phyloP scores from a whole-genome alignment of 2,888 invertebrate species.

The Synanthedon andrenaeformis region DNA sequence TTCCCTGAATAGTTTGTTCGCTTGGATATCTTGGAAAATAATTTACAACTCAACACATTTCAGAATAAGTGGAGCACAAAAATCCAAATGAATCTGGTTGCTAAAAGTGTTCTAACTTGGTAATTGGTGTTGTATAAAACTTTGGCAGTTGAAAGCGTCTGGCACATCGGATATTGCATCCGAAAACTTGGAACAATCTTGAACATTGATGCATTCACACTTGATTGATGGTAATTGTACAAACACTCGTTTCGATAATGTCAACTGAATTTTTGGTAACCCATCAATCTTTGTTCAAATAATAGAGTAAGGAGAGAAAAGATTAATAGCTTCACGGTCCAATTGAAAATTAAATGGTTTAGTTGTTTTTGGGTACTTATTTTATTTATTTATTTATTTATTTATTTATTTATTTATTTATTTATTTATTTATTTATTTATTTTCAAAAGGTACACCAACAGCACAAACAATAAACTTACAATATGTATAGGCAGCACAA shows the following conservation, averaged over 20 bases:
- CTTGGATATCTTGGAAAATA: too few relatives aligned
- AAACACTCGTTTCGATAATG: background rate
- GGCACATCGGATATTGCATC: conserved; percentile 23
- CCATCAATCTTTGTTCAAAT: conserved; percentile 3
- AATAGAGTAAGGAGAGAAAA: background rate
- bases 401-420: too few relatives aligned
- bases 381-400: too few relatives aligned
- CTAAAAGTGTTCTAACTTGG: conserved; percentile 7
- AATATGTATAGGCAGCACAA: too few relatives aligned
- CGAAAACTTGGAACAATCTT: conserved; percentile 9
- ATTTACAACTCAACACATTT: too few relatives aligned
- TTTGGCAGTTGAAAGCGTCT: conserved; percentile 38
- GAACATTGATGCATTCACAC: conserved; percentile 29
- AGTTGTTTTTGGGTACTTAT: too few relatives aligned
- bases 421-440: too few relatives aligned
- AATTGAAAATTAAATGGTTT: too few relatives aligned
- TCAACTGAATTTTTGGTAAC: conserved; percentile 7
- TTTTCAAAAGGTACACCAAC: too few relatives aligned
- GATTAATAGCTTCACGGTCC: background rate
- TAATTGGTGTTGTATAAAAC: conserved; percentile 29
- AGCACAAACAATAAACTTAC: too few relatives aligned
- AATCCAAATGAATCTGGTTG: background rate
- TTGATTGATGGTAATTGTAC: conserved; percentile 23
- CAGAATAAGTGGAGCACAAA: background rate
- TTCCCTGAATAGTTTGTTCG: too few relatives aligned